Evolutionary conservation across 2,113 vertebrate genomes (phyloP).

Genomic region (Meriones unguiculatus): DNA sequence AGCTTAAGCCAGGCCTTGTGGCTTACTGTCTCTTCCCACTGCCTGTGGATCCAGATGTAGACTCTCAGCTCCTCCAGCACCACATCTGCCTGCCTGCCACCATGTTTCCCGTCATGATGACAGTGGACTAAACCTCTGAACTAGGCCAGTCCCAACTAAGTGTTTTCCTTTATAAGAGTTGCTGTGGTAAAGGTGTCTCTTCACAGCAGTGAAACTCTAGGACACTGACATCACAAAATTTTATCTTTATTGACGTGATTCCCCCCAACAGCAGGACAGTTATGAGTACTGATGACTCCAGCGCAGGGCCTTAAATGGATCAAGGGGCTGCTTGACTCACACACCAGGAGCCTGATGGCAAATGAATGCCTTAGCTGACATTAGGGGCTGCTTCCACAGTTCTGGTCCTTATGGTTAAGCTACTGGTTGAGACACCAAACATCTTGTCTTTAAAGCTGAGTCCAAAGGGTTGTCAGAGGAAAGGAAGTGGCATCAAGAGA

Average conservation of each 20-base stretch:
- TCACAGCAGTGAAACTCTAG: not conserved
- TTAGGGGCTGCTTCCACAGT: not conserved
- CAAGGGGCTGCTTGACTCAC: not conserved
- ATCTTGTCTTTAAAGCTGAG: not conserved
- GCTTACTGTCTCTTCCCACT: not conserved
- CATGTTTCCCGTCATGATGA: not conserved
- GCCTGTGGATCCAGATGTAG: not conserved
- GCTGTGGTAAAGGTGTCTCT: not conserved
- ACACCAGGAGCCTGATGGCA: not conserved
- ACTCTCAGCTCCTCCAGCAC: not conserved
- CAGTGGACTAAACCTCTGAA: not conserved
- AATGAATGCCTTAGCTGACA: not conserved
- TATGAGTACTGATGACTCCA: not conserved
- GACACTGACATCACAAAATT: not conserved
- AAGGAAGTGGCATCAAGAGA: not conserved
- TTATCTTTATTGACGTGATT: not conserved
- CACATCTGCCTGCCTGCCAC: not conserved
- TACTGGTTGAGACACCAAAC: not conserved
- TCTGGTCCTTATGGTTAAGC: not conserved
- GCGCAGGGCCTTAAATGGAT: not conserved
- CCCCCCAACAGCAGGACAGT: not conserved
- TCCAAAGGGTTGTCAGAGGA: not conserved
- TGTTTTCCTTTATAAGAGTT: not conserved
- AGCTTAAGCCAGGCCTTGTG: not conserved
- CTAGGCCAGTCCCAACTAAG: not conserved